phyloP scores from a whole-genome alignment of 2,888 invertebrate genomes.

The Linyphia triangularis region DNA sequence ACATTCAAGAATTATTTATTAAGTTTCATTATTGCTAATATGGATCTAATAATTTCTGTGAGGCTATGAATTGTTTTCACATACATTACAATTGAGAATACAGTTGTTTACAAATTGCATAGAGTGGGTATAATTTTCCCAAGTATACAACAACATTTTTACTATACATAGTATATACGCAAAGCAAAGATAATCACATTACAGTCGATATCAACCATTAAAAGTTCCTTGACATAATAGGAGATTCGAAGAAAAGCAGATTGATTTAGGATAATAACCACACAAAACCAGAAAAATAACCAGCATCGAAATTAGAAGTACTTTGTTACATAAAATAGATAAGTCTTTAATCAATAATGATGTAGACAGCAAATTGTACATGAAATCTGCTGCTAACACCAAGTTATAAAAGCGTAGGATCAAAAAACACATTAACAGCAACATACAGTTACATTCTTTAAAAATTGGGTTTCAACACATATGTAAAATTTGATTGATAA shows the following conservation, averaged over 20 bases:
- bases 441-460: too few relatives aligned
- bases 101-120: neutral
- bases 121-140: neutral
- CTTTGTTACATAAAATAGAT: too few relatives aligned
- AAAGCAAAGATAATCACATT: constrained; percentile 38
- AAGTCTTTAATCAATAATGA: too few relatives aligned
- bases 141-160: constrained; percentile 20
- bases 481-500: too few relatives aligned
- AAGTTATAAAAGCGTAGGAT: too few relatives aligned
- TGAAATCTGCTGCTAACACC: too few relatives aligned
- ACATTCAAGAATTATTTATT: neutral
- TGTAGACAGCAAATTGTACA: too few relatives aligned
- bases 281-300: neutral
- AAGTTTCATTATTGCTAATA: neutral
- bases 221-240: neutral
- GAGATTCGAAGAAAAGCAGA: neutral
- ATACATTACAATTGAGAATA: neutral
- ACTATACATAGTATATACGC: constrained; percentile 69
- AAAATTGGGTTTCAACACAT: too few relatives aligned
- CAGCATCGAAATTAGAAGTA: too few relatives aligned
- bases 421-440: too few relatives aligned
- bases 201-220: constrained; percentile 1
- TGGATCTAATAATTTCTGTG: neutral
- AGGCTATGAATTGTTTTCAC: neutral
- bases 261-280: neutral